A percentile compares a stretch with the other conserved stretches of the same genome.
These are phyloP conservation scores for Tragulus kanchil DNA, from an alignment of 2,113 vertebrate genomes.

Conservation along the genomic window DNA sequence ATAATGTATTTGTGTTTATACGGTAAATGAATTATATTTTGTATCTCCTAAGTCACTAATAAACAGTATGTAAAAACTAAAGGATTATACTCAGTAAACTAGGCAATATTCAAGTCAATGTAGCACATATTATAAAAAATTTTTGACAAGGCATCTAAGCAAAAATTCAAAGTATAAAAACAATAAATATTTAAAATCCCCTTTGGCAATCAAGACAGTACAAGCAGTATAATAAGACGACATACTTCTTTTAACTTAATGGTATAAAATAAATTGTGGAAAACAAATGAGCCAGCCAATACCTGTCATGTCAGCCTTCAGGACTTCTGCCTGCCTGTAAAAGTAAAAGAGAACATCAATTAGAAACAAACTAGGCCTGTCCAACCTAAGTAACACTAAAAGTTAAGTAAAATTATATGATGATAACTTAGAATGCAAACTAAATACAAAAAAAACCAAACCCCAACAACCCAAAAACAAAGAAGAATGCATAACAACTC, in stretches of 20 bases:
- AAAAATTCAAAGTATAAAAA: conserved; percentile 48
- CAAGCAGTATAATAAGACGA: background rate
- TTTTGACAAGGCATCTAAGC: conserved; percentile 7
- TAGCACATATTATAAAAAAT: background rate
- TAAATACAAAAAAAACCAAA: background rate
- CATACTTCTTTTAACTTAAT: conserved; percentile 27
- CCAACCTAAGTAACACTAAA: conserved; percentile 17
- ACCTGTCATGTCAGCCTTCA: conserved; percentile 99
- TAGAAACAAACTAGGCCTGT: conserved; percentile 64
- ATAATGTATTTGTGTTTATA: background rate
- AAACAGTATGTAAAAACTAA: conserved; percentile 51
- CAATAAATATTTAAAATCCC: conserved; percentile 31
- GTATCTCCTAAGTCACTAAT: background rate
- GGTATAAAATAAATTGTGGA: conserved; percentile 31
- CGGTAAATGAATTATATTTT: conserved; percentile 21
- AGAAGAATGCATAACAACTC: background rate
- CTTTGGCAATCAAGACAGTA: background rate
- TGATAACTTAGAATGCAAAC: background rate
- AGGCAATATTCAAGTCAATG: conserved; percentile 5
- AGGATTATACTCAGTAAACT: background rate
- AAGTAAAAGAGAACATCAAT: conserved; percentile 68
- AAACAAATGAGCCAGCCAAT: conserved; percentile 74
- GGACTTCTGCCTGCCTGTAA: conserved; percentile 99
- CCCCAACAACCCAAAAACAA: background rate
- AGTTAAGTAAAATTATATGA: conserved; percentile 21